phyloP scores from a whole-genome alignment of 2,888 invertebrate species.

The Platycheirus albimanus region DNA sequence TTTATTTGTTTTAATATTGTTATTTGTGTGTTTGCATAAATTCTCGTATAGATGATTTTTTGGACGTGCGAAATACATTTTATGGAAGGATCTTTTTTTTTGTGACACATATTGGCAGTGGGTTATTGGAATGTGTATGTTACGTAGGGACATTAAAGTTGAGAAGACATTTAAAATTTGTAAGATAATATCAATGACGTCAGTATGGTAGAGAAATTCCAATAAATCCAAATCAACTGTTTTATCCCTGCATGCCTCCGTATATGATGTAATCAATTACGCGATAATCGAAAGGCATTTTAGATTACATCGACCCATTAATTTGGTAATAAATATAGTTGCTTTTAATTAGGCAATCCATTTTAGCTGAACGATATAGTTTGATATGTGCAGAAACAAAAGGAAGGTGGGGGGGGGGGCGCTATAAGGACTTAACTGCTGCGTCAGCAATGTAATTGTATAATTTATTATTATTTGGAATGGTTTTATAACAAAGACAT shows the following conservation, averaged over 20 bases:
- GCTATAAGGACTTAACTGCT: no score
- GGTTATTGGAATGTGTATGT: neutral
- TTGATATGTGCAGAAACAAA: no score
- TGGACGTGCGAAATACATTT: neutral
- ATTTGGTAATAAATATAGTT: neutral
- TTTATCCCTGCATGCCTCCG: neutral
- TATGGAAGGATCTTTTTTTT: neutral
- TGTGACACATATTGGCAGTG: neutral
- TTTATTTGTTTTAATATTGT: neutral
- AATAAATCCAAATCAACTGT: neutral
- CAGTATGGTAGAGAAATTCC: neutral
- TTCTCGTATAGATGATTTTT: constrained; percentile 14
- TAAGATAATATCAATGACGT: neutral
- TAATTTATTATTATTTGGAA: no score
- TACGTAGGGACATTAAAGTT: neutral
- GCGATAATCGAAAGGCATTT: neutral
- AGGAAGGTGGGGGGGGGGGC: neutral
- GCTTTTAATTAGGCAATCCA: neutral
- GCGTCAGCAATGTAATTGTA: no score
- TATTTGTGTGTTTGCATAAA: constrained; percentile 13
- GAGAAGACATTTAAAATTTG: no score
- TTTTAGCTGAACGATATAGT: neutral
- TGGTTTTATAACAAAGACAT: no score
- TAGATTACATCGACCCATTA: constrained; percentile 1
- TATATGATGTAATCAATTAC: neutral